A percentile compares a stretch with the other conserved stretches of the same genome.
Conservation (phyloP, 2,113 vertebrate genomes). For the Pandion haliaetus region DNA sequence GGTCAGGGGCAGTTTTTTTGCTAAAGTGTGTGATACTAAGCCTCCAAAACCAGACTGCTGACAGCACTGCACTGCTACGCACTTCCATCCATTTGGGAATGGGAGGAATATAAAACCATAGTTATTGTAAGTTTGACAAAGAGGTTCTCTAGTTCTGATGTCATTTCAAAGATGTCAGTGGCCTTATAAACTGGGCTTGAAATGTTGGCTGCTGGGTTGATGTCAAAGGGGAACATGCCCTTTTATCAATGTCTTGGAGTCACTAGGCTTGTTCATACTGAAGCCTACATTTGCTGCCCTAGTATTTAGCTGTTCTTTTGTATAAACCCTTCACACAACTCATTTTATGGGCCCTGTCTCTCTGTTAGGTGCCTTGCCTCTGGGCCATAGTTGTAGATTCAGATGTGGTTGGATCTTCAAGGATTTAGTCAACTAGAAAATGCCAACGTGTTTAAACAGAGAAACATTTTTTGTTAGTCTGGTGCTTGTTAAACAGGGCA, state of each 20-base stretch:
- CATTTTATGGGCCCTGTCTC: neutral
- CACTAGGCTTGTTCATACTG: neutral
- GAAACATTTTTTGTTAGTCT: fast-evolving
- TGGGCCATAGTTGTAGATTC: neutral
- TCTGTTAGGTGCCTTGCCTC: neutral
- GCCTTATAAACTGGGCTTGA: neutral
- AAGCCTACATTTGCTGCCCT: neutral
- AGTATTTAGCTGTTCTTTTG: neutral
- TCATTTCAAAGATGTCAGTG: neutral
- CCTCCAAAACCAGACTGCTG: neutral
- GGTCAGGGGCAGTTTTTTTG: neutral
- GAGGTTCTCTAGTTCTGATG: neutral
- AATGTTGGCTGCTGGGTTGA: slow-evolving; percentile 17
- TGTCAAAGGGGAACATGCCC: neutral
- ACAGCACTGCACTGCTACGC: fast-evolving
- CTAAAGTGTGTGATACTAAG: neutral
- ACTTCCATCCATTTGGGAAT: neutral
- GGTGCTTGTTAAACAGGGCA: neutral
- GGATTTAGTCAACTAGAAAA: neutral
- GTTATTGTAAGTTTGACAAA: neutral
- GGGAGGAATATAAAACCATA: neutral
- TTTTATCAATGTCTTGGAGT: neutral
- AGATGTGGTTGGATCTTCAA: neutral
- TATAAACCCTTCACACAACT: neutral
- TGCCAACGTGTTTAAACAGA: neutral